A percentile compares a stretch with the other conserved stretches of the same genome.
These are phyloP conservation scores for Labeo catla DNA, from an alignment of 2,113 vertebrate species.

Conservation along the genomic window DNA sequence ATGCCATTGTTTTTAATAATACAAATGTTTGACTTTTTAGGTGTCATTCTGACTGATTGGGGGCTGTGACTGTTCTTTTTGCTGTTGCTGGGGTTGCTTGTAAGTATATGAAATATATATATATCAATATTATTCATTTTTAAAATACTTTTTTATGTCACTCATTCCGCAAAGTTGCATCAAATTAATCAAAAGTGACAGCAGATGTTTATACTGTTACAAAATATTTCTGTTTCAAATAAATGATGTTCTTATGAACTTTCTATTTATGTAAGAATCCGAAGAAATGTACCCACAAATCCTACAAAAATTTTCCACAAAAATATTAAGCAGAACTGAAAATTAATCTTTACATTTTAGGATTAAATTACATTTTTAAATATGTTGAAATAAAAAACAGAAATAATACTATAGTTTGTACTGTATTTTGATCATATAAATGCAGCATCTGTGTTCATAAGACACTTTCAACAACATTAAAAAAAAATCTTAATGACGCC, in stretches of 20 bases:
- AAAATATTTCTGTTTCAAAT: background rate
- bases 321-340: background rate
- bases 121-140: no score
- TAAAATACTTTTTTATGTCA: no score
- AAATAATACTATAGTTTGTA: background rate
- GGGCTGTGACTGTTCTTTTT: no score
- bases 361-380: background rate
- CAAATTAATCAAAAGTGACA: no score
- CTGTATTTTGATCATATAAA: background rate
- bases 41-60: accelerated
- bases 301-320: background rate
- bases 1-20: background rate
- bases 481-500: background rate
- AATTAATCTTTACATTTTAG: background rate
- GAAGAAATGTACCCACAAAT: background rate
- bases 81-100: background rate
- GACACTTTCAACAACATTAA: background rate
- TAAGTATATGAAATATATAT: background rate
- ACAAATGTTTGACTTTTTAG: background rate
- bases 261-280: background rate
- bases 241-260: background rate
- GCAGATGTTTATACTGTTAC: background rate
- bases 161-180: no score
- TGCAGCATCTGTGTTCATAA: background rate
- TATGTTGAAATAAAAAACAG: background rate